These are phyloP conservation scores for Passer domesticus DNA, from an alignment of 2,113 vertebrate species.

Conservation along the genomic window DNA sequence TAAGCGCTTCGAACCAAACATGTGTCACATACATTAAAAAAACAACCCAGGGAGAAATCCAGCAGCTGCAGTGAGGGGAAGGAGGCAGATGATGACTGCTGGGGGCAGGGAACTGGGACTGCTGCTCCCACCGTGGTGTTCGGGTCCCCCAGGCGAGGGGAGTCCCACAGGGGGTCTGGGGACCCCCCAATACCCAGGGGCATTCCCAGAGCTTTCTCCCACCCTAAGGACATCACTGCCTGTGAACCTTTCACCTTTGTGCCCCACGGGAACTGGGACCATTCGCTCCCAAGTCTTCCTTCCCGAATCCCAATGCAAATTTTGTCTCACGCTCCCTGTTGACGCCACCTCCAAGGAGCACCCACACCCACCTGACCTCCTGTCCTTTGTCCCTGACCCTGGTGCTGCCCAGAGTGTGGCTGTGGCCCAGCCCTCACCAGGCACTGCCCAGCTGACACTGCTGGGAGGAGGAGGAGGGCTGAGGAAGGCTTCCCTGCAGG, in stretches of 20 bases:
- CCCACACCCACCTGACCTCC: not conserved
- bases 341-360: not conserved
- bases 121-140: not conserved
- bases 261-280: not conserved
- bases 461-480: not conserved
- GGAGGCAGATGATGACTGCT: not conserved
- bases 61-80: not conserved
- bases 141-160: rapidly evolving
- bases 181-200: not conserved
- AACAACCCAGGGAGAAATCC: not conserved
- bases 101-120: not conserved
- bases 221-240: not conserved
- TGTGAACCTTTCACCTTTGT: not conserved
- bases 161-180: not conserved
- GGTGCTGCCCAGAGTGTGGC: not conserved
- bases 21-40: slow-evolving; percentile 32
- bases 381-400: not conserved
- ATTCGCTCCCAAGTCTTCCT: not conserved
- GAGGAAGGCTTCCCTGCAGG: not conserved
- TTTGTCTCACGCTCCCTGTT: not conserved
- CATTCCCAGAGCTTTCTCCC: not conserved
- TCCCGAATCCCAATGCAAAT: not conserved
- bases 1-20: slow-evolving; percentile 32
- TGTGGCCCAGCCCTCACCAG: not conserved
- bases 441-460: not conserved